Evolutionary conservation across 1,140 invertebrate species (phyloP).

Genomic region (Polypedilum vanderplanki): DNA sequence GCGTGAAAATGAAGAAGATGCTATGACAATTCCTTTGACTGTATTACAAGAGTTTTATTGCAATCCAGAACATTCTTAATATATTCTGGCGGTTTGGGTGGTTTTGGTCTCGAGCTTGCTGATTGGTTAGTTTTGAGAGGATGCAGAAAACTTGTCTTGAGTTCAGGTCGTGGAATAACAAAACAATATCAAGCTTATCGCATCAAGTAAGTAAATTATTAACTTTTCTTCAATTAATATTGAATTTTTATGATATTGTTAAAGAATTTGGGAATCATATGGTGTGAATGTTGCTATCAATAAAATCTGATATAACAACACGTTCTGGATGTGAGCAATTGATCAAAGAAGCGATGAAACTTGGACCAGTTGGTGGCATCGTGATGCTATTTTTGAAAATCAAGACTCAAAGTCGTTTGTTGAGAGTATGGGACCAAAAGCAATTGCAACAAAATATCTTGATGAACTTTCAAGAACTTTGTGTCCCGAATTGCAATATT

Average conservation of each 20-base stretch:
- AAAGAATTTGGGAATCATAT: conserved; percentile 55
- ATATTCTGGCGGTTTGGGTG: conserved; percentile 73
- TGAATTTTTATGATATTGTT: conserved; percentile 33
- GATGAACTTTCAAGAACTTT: conserved; percentile 49
- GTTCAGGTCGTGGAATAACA: conserved; percentile 66
- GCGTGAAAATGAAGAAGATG: conserved; percentile 33
- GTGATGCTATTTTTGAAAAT: conserved; percentile 54
- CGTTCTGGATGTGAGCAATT: conserved; percentile 54
- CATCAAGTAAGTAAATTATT: conserved; percentile 50
- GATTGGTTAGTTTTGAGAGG: conserved; percentile 80
- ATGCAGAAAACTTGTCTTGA: conserved; percentile 68
- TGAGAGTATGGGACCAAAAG: conserved; percentile 49
- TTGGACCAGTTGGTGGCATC: conserved; percentile 67
- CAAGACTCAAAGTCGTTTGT: conserved; percentile 52
- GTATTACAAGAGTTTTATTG: conserved; percentile 45
- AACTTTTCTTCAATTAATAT: conserved; percentile 33
- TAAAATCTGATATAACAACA: conserved; percentile 56
- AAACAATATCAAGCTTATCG: conserved; percentile 71
- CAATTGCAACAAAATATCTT: conserved; percentile 48
- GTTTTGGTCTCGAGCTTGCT: conserved; percentile 82
- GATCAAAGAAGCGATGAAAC: conserved; percentile 51
- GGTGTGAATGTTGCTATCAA: conserved; percentile 57
- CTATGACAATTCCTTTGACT: conserved; percentile 37
- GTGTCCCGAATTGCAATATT: conserved; percentile 50
- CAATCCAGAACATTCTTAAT: conserved; percentile 46